Conservation (phyloP, 2,113 vertebrate species). For the Hypomesus transpacificus region DNA sequence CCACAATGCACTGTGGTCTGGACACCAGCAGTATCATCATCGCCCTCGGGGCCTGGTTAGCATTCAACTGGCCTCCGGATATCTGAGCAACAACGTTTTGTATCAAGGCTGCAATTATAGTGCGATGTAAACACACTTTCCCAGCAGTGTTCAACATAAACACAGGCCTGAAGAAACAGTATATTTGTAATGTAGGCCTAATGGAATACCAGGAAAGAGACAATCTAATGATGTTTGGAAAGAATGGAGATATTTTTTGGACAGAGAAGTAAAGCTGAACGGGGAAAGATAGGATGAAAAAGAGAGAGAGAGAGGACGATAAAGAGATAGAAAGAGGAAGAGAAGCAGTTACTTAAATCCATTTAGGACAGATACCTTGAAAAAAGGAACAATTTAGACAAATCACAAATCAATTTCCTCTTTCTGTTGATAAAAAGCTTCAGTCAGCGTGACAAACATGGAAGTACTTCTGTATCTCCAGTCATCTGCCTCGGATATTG, state of each 20-base stretch:
- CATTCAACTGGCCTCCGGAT: slow-evolving; percentile 14
- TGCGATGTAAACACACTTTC: background rate
- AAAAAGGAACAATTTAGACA: too few species aligned
- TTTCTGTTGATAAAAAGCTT: background rate
- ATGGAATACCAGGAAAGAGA: too few species aligned
- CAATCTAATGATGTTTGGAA: too few species aligned
- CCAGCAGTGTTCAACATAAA: background rate
- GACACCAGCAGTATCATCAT: slow-evolving; percentile 29
- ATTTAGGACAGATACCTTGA: background rate
- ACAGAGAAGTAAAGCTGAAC: too few species aligned
- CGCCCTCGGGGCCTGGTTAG: slow-evolving; percentile 45
- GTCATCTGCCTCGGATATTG: background rate
- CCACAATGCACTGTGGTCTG: slow-evolving; percentile 34
- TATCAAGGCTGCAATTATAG: slow-evolving; percentile 16
- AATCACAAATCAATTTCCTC: background rate
- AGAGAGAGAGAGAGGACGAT: background rate
- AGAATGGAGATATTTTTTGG: too few species aligned
- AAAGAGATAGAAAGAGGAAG: background rate
- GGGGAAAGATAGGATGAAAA: too few species aligned
- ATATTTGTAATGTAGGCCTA: too few species aligned
- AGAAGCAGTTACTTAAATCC: background rate
- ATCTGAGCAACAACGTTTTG: background rate
- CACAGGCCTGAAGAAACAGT: too few species aligned
- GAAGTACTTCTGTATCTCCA: background rate
- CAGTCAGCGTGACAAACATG: background rate